Base-by-base conservation (phyloP, 2,888 invertebrate genomes). In the Tineola bisselliella region DNA sequence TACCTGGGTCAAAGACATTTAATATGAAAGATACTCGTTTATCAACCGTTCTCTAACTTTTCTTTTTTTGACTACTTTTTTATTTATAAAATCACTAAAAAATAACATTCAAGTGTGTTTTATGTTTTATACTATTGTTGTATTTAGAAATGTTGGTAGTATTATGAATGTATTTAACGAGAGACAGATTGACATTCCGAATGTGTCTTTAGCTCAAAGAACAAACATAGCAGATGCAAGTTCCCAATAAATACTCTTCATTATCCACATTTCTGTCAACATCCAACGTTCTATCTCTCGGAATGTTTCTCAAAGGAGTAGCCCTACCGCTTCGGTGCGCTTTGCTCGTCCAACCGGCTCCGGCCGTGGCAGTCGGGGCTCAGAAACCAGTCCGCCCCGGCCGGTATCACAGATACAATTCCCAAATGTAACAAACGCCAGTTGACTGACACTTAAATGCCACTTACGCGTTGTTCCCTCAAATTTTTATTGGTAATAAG, bases 401-500 rank as follows among this genome's bases (percentile, higher is more conserved):
- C 72, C 69, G 67, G 17, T 52, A 68, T 67, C 65, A 63, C 67
- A 43, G 62, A 13, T 59, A 65, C 69, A 65, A 62, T 67, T 61
- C 64, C 70, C 69, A 74, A 84, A 84, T 70, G 73, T 61, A 79
- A 60, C 75, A 87, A 77, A 68, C 65, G 67, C 81, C 81, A 77
- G 83, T 86, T 84, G 84, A 86, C 82, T 84, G 86, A 84, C 86
- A 84, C 83, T 71, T 81, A 79, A 82, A 82, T 83, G 77, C 84
- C 82, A 83, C 78, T 84, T 79, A 84, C 67, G 74, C 73, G 78
- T 75, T 80, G 78, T 81, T 79, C 78, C 75, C 75, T 80, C 77
- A 72, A 86, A 83, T 72, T 77, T 79, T 82, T 84, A 84, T 84
- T 79, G 72, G 73, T 81, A 73, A 71, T 79, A 82, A 83, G 81